A percentile compares a stretch with the other conserved stretches of the same genome.
These are phyloP conservation scores for Chloromyia formosa DNA, from an alignment of 2,888 invertebrate species.

Conservation along the genomic window DNA sequence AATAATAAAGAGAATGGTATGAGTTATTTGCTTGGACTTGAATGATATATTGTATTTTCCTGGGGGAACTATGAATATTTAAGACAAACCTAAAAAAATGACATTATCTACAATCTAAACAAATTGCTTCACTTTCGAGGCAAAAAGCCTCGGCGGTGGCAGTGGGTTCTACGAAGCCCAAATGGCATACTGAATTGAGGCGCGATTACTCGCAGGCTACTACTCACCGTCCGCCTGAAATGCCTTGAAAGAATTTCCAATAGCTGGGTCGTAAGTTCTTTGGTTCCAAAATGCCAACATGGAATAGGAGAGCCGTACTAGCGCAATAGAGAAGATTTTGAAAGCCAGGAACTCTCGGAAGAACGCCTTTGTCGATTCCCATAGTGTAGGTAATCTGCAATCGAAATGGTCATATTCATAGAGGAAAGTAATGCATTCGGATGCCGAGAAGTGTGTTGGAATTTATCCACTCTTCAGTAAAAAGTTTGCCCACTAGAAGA, in stretches of 20 bases:
- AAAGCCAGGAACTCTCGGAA: slow-evolving; percentile 77
- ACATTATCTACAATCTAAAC: neutral
- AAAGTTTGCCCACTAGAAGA: too few species aligned
- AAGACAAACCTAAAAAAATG: neutral
- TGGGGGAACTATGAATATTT: slow-evolving; percentile 6
- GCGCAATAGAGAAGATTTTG: slow-evolving; percentile 77
- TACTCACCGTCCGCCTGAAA: slow-evolving; percentile 75
- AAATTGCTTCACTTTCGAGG: neutral
- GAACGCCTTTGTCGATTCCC: slow-evolving; percentile 71
- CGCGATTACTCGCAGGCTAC: neutral
- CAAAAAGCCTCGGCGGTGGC: neutral
- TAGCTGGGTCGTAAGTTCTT: slow-evolving; percentile 82
- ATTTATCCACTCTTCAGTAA: too few species aligned
- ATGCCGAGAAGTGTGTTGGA: neutral
- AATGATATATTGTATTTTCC: neutral
- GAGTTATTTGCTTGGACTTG: too few species aligned
- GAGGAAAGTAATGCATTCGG: neutral
- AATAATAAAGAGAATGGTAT: slow-evolving; percentile 31
- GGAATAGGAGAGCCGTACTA: slow-evolving; percentile 80
- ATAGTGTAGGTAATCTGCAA: slow-evolving; percentile 74
- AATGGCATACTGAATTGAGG: neutral
- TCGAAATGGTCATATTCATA: neutral
- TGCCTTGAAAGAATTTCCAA: slow-evolving; percentile 79
- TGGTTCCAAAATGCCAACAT: slow-evolving; percentile 81
- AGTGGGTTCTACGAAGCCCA: too few species aligned